phyloP scores from a whole-genome alignment of 2,888 invertebrate species.

The Pandemis cinnamomeana region DNA sequence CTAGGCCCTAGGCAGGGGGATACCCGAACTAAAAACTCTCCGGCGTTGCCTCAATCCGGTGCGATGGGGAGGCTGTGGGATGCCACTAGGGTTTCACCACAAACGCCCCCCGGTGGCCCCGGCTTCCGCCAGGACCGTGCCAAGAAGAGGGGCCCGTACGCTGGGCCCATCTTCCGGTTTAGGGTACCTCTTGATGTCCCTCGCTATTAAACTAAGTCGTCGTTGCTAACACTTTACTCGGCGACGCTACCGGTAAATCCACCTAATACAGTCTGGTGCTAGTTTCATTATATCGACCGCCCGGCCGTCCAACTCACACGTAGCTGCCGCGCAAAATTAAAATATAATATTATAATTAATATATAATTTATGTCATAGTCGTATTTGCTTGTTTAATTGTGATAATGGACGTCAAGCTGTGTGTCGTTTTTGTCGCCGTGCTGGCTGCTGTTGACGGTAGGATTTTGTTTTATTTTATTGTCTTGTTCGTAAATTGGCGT shows the following conservation, averaged over 20 bases:
- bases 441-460: conserved; percentile 38
- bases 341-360: not conserved
- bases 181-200: too few species aligned
- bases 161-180: too few species aligned
- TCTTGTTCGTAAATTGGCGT: not conserved
- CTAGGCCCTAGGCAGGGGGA: too few species aligned
- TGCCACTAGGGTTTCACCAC: too few species aligned
- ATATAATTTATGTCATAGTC: not conserved
- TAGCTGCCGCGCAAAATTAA: conserved; percentile 20
- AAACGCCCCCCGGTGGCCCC: too few species aligned
- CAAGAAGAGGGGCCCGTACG: too few species aligned
- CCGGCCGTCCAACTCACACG: conserved; percentile 38
- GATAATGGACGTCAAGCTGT: conserved; percentile 37
- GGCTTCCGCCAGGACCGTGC: too few species aligned
- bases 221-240: conserved; percentile 48
- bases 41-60: too few species aligned
- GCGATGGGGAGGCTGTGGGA: too few species aligned
- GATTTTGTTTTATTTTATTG: not conserved
- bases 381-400: not conserved
- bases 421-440: conserved; percentile 33
- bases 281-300: conserved; percentile 62
- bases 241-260: conserved; percentile 70
- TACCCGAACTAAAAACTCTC: too few species aligned
- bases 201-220: not conserved
- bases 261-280: conserved; percentile 57